Conservation (phyloP, 1,140 invertebrate species). For the Triops longicaudatus region DNA sequence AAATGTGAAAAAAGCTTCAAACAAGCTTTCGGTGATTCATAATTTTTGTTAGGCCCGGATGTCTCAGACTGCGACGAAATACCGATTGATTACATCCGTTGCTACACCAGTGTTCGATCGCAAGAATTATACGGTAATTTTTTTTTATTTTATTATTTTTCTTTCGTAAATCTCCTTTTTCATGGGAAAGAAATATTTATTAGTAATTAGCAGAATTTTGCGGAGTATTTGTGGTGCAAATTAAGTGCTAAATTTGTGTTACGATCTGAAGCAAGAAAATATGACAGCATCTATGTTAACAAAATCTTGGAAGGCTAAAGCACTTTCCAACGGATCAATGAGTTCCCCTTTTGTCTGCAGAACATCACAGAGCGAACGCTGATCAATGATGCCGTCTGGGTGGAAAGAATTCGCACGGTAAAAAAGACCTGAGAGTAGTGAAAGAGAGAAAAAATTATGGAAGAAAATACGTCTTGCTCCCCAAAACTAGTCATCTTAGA, state of each 20-base stretch:
- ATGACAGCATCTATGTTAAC: conserved; percentile 10
- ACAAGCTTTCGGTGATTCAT: background rate
- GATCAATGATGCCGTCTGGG: conserved; percentile 86
- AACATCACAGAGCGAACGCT: conserved; percentile 88
- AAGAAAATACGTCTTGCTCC: background rate
- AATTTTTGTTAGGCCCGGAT: conserved; percentile 18
- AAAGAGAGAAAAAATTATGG: conserved; percentile 17
- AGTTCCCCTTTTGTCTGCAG: conserved; percentile 48
- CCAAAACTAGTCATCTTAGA: background rate
- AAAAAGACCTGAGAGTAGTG: conserved; percentile 29
- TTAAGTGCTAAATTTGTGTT: background rate
- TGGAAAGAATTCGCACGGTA: conserved; percentile 82
- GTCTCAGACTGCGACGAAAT: conserved; percentile 31
- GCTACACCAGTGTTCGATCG: conserved; percentile 86
- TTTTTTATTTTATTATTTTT: conserved; percentile 8
- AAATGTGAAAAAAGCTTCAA: background rate
- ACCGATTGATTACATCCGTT: conserved; percentile 77
- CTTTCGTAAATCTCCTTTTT: background rate
- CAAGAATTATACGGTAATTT: conserved; percentile 73
- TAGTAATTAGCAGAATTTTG: conserved; percentile 31
- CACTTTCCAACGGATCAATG: conserved; percentile 6
- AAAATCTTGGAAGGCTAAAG: conserved; percentile 1
- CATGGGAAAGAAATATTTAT: background rate
- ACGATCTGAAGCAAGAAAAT: background rate
- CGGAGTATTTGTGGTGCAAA: conserved; percentile 26